Conservation (phyloP, 2,888 invertebrate species). For the Eucera pruinosa region DNA sequence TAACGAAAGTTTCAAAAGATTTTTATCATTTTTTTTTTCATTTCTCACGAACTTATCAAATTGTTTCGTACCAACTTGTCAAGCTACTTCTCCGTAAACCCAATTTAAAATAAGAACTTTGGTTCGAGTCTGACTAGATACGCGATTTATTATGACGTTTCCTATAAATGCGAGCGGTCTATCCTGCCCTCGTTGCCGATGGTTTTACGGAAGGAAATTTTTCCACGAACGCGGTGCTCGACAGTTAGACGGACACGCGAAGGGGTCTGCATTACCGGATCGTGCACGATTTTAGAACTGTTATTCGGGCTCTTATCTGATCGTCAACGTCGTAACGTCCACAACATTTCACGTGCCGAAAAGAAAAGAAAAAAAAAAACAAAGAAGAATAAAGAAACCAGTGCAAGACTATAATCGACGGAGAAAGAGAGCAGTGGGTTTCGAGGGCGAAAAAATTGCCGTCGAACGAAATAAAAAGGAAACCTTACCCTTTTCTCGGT, state of each 20-base stretch:
- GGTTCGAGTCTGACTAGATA: no score
- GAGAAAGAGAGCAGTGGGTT: slow-evolving; percentile 35
- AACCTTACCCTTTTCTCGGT: background rate
- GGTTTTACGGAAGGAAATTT: background rate
- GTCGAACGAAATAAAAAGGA: no score
- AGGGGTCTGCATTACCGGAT: slow-evolving; percentile 35
- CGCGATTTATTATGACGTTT: no score
- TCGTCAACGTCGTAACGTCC: slow-evolving; percentile 25
- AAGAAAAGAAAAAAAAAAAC: no score
- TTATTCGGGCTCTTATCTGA: slow-evolving; percentile 36
- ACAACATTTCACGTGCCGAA: slow-evolving; percentile 40
- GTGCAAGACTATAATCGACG: slow-evolving; percentile 20
- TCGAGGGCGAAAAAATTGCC: slow-evolving; percentile 23
- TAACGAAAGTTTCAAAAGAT: no score
- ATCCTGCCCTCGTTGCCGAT: no score
- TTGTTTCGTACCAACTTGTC: no score
- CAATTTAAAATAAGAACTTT: no score
- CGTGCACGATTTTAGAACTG: slow-evolving; percentile 49
- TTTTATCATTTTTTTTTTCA: no score
- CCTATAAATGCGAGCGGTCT: no score
- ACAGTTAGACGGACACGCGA: slow-evolving; percentile 12
- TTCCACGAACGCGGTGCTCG: background rate
- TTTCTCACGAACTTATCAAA: no score
- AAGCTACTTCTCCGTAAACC: no score
- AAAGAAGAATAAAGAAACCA: background rate